Evolutionary conservation across 2,113 vertebrate genomes (phyloP), one percentile per base, ranked within the genome.

Genomic region (Xenopus borealis): DNA sequence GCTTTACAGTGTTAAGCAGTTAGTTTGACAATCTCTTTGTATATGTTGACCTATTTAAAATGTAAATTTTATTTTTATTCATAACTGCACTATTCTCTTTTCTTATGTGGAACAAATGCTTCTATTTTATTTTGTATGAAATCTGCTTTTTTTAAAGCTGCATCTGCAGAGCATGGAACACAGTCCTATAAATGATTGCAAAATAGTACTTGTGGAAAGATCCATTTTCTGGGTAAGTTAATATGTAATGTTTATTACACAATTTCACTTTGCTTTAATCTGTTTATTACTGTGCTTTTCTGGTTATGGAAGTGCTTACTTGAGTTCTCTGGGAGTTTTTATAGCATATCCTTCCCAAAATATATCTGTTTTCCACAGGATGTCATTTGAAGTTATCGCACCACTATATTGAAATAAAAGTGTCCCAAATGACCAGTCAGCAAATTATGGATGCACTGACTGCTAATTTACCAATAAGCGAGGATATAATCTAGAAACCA

Each of bases 351-450:
- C n/a, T 74, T 59, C 44, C 33, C 14, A 66, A 59, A 66, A n/a
- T 19, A 59, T 59, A 44, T 63, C 40, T 16, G 30, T 74, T 73
- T 74, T 74, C 72, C 72, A 74, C 65, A 59, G 53, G 52, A 74
- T 30, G 72, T 58, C 12, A 18, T 27, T 47, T 19, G 47, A 45
- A 66, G 57, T 66, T 45, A 46, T n/a, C 55, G 20, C 53, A 66
- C 63, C 19, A 57, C 52, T 6, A 33, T 44, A 52, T 53, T 73
- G 10, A 33, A 16, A 55, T 17, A 72, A 65, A 65, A 55, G n/a
- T 66, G 27, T 59, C 18, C 14, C 12, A 20, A 19, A 55, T 44
- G 20, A 62, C 33, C 19, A 50, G 57, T 71, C 57, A 71, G 69
- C 69, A 62, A 20, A 71, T 71, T 71, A 62, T 50, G 14, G 30